Evolutionary conservation across 1,140 invertebrate species (phyloP).

Genomic region (Aphelinus certus): DNA sequence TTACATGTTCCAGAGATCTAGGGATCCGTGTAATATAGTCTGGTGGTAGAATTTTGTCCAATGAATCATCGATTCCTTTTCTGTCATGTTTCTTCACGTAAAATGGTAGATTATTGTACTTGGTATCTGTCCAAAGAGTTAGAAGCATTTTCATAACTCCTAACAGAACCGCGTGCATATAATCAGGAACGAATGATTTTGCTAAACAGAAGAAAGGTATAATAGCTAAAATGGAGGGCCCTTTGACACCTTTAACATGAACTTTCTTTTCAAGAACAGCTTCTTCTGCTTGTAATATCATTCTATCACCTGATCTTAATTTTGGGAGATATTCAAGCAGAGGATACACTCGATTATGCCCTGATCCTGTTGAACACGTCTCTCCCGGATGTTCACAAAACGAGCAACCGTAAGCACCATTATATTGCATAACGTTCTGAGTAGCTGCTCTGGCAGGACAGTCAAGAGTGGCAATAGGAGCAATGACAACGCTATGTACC

Average conservation of each 20-base stretch:
- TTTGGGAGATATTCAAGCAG: too few relatives aligned
- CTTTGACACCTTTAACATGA: conserved; percentile 27
- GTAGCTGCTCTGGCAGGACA: too few relatives aligned
- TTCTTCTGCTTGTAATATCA: background rate
- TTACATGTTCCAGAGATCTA: conserved; percentile 4
- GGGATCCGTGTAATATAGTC: conserved; percentile 25
- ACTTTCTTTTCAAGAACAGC: background rate
- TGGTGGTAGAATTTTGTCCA: conserved; percentile 22
- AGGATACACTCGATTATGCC: too few relatives aligned
- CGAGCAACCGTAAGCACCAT: too few relatives aligned
- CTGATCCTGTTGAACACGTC: too few relatives aligned
- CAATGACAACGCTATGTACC: too few relatives aligned
- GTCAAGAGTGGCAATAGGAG: too few relatives aligned
- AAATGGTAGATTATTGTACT: conserved; percentile 19
- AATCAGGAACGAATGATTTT: conserved; percentile 29
- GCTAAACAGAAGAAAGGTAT: conserved; percentile 18
- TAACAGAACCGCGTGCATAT: conserved; percentile 32
- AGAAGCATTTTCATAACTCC: conserved; percentile 29
- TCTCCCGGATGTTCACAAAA: too few relatives aligned
- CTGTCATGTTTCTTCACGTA: conserved; percentile 27
- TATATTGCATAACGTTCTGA: too few relatives aligned
- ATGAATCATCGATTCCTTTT: conserved; percentile 1
- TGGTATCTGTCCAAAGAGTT: conserved; percentile 16
- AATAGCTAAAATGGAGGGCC: conserved; percentile 4
- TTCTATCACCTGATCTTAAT: conserved; percentile 5